Evolutionary conservation across 2,888 invertebrate genomes (phyloP), one percentile per base, ranked within the genome.

Genomic region (Agrotis segetum): DNA sequence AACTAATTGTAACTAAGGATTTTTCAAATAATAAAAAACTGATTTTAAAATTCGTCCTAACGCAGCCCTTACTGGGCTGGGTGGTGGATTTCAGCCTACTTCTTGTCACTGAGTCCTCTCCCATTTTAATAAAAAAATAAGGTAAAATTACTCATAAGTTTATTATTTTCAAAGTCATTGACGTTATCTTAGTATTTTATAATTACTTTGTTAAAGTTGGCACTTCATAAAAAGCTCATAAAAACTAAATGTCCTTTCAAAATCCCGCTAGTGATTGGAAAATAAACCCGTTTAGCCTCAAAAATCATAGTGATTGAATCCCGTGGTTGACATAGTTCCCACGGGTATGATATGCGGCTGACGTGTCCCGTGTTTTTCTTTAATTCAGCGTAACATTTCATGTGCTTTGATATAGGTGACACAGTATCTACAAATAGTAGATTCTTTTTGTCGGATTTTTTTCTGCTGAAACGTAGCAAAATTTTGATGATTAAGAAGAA

Each of bases 301-400:
- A 67, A 72, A 60, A 67, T 55, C 49, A 66, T 63, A 53, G 72
- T 60, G 47, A 55, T 55, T 52, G 21, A 52, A 70, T 52, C n/a
- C 50, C 21, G 50, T 60, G 63, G 67, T 67, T 61, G 63, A 67
- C 55, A 64, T 50, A 61, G 21, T 66, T 72, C 24, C n/a, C 63
- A 19, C 63, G 47, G 60, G 50, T 24, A 55, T 49, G 34, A 66
- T 63, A 77, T 61, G 60, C 55, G 47, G 55, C 50, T 55, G 63
- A 64, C 55, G 72, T 67, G 58, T 46, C 5, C 60, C 19, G 40
- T 78, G 44, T 78, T 79, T 58, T 79, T 59, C 61, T 75, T 75
- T 78, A 75, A 78, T 79, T 78, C 13, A 29, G 34, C 46, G 40
- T 40, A 40, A 19, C 40, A 29, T 21, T 24, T 21, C 47, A 29